These are phyloP conservation scores for Brachionus rubens DNA, from an alignment of 1,140 invertebrate genomes.

Conservation along the genomic window DNA sequence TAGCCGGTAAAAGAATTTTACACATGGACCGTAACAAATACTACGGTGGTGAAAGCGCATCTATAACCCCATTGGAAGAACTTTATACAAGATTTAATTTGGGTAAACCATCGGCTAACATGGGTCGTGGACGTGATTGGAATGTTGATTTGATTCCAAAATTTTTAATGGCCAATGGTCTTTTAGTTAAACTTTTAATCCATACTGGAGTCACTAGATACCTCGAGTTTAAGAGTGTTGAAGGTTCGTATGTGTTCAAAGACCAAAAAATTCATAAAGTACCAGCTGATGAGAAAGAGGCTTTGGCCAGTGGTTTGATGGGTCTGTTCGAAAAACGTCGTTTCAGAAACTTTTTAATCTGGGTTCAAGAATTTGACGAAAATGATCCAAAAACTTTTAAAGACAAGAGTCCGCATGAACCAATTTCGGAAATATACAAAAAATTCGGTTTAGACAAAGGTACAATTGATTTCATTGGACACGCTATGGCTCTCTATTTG, in stretches of 20 bases:
- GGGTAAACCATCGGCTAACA: slow-evolving; percentile 47
- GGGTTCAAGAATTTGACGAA: slow-evolving; percentile 86
- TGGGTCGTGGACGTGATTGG: slow-evolving; percentile 76
- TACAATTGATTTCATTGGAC: slow-evolving; percentile 96
- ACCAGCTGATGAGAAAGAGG: slow-evolving; percentile 97
- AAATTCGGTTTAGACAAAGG: slow-evolving; percentile 95
- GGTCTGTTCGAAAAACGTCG: slow-evolving; percentile 97
- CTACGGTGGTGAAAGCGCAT: slow-evolving; percentile 98
- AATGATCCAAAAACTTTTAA: slow-evolving; percentile 91
- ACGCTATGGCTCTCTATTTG: slow-evolving; percentile 87
- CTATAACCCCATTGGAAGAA: slow-evolving; percentile 95
- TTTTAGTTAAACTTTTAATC: slow-evolving; percentile 92
- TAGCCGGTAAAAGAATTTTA: slow-evolving; percentile 95
- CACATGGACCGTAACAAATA: slow-evolving; percentile 99
- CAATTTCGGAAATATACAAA: slow-evolving; percentile 82
- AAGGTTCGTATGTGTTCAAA: slow-evolving; percentile 99
- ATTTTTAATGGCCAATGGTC: slow-evolving; percentile 98
- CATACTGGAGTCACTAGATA: slow-evolving; percentile 98
- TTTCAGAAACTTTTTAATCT: slow-evolving; percentile 93
- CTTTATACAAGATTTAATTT: slow-evolving; percentile 70
- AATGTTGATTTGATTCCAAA: slow-evolving; percentile 99
- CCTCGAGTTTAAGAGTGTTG: slow-evolving; percentile 96
- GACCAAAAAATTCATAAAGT: slow-evolving; percentile 96
- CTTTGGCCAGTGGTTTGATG: slow-evolving; percentile 95
- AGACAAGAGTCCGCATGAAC: slow-evolving; percentile 79